Base-by-base conservation (phyloP, 2,888 invertebrate species). In the Polymixis lichenea region DNA sequence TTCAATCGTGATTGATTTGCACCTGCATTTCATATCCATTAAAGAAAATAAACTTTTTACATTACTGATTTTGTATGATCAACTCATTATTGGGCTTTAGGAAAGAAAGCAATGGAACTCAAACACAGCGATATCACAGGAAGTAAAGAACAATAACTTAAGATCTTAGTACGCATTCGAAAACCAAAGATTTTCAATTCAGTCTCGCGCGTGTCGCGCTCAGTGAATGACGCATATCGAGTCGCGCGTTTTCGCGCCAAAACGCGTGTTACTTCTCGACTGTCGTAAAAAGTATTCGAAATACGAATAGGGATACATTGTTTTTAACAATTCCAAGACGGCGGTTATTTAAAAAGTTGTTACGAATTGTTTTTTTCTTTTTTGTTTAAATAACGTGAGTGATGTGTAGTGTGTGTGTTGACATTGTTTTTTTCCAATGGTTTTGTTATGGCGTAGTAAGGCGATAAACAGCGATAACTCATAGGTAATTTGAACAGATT, bases 181-280 rank as follows among this genome's bases (percentile, higher is more conserved):
- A 83, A 84, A 70, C 68, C 83, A 53, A 87, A 87, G 75, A 76
- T 79, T 82, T 86, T 84, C 89, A 89, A 84, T 86, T 91, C 91
- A 96, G 96, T 96, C 88, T 88, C 88, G 90, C 94, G 95, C 93
- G 87, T 88, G 90, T 88, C 85, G 94, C 92, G 93, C 87, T 76
- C 66, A 43, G 77, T 73, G 81, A 70, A 43, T 73, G 89, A 92
- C 94, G 95, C 86, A 64, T 88, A 55, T 0, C 1, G 70, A 77
- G 88, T 86, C 83, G 73, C 86, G 88, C 86, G 89, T 92, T 93
- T 93, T 92, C 91, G 91, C 93, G 94, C 91, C 89, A 90, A 93
- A 94, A 93, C 89, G 90, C 89, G 90, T 89, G 86, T 87, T 88
- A 90, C 89, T 90, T 90, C 90, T 78, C 91, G 91, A 90, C 84